Evolutionary conservation across 1,140 invertebrate genomes (phyloP).

Genomic region (Lerema accius): DNA sequence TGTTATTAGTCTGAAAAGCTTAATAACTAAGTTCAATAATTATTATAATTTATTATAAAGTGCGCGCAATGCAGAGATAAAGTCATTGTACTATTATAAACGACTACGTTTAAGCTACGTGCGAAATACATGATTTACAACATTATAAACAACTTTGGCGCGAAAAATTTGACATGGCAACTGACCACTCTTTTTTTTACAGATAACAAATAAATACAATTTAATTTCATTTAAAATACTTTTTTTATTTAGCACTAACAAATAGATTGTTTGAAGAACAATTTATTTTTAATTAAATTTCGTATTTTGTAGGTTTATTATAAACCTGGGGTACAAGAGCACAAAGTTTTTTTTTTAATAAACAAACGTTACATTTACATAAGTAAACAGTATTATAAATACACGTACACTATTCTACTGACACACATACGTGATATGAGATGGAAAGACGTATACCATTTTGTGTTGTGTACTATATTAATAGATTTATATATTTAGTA

Average conservation of each 20-base stretch:
- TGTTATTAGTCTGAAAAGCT: slow-evolving; percentile 13
- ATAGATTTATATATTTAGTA: slow-evolving; percentile 14
- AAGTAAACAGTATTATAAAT: background rate
- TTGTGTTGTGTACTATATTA: slow-evolving; percentile 39
- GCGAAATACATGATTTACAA: slow-evolving; percentile 15
- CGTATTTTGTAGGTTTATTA: too few species aligned
- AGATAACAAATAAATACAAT: background rate
- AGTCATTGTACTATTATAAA: slow-evolving; percentile 7
- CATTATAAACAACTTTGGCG: slow-evolving; percentile 11
- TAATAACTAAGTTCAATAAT: slow-evolving; percentile 11
- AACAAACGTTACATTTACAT: too few species aligned
- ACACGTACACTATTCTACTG: slow-evolving; percentile 7
- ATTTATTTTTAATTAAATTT: background rate
- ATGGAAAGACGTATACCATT: slow-evolving; percentile 50
- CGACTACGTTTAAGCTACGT: slow-evolving; percentile 10
- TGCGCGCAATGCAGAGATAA: slow-evolving; percentile 16
- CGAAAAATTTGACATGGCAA: background rate
- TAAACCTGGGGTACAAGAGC: too few species aligned
- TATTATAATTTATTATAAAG: slow-evolving; percentile 4
- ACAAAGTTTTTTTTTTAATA: background rate
- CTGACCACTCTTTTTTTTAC: background rate
- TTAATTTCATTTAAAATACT: too few species aligned
- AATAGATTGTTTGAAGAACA: background rate
- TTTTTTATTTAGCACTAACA: too few species aligned
- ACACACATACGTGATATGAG: slow-evolving; percentile 49